Conservation (phyloP, 1,140 invertebrate species). For the Aphis gossypii region DNA sequence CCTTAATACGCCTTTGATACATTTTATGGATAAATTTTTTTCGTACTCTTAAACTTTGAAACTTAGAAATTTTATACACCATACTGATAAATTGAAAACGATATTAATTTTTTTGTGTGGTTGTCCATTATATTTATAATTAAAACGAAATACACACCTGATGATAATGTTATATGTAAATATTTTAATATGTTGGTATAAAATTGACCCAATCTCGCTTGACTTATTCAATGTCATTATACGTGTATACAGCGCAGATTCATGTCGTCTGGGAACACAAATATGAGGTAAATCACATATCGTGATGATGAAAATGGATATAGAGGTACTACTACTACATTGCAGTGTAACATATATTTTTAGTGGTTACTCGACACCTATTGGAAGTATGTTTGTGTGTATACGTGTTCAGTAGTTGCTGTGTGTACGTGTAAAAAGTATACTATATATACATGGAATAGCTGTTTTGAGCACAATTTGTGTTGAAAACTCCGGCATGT, state of each 20-base stretch:
- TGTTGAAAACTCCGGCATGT: neutral
- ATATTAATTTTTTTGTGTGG: neutral
- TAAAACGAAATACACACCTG: neutral
- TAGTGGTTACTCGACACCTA: neutral
- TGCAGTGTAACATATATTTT: neutral
- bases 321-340: neutral
- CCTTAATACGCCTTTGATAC: neutral
- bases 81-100: neutral
- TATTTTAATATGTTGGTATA: neutral
- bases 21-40: neutral
- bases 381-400: neutral
- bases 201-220: neutral
- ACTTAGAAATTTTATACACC: neutral
- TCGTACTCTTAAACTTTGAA: neutral
- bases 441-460: neutral
- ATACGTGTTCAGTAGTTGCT: neutral
- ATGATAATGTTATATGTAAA: neutral
- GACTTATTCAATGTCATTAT: neutral
- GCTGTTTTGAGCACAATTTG: neutral
- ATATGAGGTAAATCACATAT: neutral
- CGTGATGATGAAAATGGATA: constrained; percentile 26
- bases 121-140: neutral
- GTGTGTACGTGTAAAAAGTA: neutral
- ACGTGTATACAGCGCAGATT: neutral
- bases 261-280: neutral